Base-by-base conservation (phyloP, 2,888 invertebrate species). In the Andrena haemorrhoa region DNA sequence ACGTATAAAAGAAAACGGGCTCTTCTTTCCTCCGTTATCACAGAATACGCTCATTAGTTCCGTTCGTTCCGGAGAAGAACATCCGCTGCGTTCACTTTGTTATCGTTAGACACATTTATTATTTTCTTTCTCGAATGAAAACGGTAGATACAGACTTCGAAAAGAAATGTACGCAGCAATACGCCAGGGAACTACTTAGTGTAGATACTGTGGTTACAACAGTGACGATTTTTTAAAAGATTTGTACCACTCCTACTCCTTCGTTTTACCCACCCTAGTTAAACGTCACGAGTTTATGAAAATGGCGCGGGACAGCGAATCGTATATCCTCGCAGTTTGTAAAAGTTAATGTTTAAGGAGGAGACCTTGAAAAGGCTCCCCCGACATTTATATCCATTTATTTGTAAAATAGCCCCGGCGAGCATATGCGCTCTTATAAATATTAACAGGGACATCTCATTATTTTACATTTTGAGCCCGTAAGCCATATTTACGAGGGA, bases 401-500 rank as follows among this genome's bases (percentile, higher is more conserved):
- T 80, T 79, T 71, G 31, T 79, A 64, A 71, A 79, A 74, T 73
- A 70, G 78, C 41, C 69, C 58, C 61, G 49, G 64, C 20, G 71
- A 83, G 84, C 87, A 76, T 79, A 85, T 79, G 83, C 83, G 65
- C 70, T 77, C 84, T 89, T 86, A 90, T 92, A 91, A 92, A 90
- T 91, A 92, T 91, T 90, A 91, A 90, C 84, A 88, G 81, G 85
- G 86, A 88, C 88, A 82, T 89, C 88, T 92, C 90, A 90, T 92
- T 91, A 91, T 92, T 90, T 91, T 85, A 90, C 86, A 87, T 92
- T 91, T 90, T 89, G 88, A 91, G 89, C 89, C 86, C 82, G 87
- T 91, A 91, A 92, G 91, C 91, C 83, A 85, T 90, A 92, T 92
- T 92, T 92, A 92, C 91, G 91, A 91, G 89, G 84, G 63, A 79